Conservation (phyloP, 2,888 invertebrate genomes). For the Eutolmus rufibarbis region DNA sequence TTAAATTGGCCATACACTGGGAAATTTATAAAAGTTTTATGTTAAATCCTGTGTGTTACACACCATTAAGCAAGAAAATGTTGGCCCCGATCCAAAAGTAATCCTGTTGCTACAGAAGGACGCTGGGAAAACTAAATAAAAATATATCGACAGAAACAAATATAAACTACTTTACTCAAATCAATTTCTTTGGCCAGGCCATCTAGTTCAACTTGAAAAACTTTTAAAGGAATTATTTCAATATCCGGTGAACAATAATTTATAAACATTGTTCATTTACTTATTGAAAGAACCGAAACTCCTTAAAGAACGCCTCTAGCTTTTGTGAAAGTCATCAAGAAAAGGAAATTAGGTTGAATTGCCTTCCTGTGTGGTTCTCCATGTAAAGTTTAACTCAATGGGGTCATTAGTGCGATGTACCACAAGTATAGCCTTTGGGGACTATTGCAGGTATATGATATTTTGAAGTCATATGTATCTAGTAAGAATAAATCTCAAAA, state of each 20-base stretch:
- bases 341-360: not conserved
- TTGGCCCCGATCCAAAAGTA: not conserved
- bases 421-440: too few relatives aligned
- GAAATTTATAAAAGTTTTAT: not conserved
- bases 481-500: too few relatives aligned
- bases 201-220: not conserved
- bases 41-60: not conserved
- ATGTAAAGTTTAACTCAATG: not conserved
- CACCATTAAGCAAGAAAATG: constrained; percentile 1
- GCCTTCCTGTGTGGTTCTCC: not conserved
- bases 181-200: not conserved
- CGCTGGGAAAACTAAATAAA: not conserved
- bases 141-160: not conserved
- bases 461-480: too few relatives aligned
- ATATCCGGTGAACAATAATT: not conserved
- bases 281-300: not conserved
- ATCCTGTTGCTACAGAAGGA: not conserved
- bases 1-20: not conserved
- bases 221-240: not conserved
- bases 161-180: not conserved
- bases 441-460: too few relatives aligned
- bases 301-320: not conserved
- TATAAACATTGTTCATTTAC: not conserved
- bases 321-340: not conserved
- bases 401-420: too few relatives aligned